Base-by-base conservation (phyloP, 2,113 vertebrate genomes). In the Hassar affinis region DNA sequence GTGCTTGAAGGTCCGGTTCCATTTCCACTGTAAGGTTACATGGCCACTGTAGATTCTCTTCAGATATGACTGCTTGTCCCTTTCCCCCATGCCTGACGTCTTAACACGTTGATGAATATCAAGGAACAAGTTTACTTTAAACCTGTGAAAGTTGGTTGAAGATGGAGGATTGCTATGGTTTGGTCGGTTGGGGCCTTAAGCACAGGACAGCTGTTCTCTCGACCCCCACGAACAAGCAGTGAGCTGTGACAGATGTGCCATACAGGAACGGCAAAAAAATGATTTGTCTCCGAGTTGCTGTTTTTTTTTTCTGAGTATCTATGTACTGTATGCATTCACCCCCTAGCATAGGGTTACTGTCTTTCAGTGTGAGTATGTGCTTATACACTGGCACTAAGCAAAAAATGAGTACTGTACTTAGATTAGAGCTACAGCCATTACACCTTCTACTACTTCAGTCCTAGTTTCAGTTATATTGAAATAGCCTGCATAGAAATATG, bases 211-310 rank as follows among this genome's bases (percentile, higher is more conserved):
- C 51, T 77, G 82, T 68, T 90, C 72, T n/a, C 57, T 82, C 85
- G 82, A 81, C 5, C 57, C 45, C 85, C 84, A 87, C 66, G 57
- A 54, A 62, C 49, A 86, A 87, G 54, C 75, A 22, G 61, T 75
- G 77, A 81, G 56, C 79, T 35, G 80, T 90, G 86, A 88, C 85
- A 84, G 87, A 86, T 87, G 89, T 71, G 49, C 86, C 87, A 83
- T 83, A 88, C 81, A 20, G 84, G 86, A 88, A 68, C 84, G 42
- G 71, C 49, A 57, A 84, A 86, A 85, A 15, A 42, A 30, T 45
- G 6, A 42, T 76, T 80, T 6, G 38, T 6, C 18, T 69, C 64
- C 38, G 49, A 51, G 59, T 47, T 80, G 11, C 75, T 35, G 1
- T 0, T 59, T 74, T 35, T 54, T 85, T 57, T 85, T 45, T 69